Evolutionary conservation across 1,140 invertebrate species (phyloP), one percentile per base, ranked within the genome.

Genomic region (Dolichoris vasculosae): DNA sequence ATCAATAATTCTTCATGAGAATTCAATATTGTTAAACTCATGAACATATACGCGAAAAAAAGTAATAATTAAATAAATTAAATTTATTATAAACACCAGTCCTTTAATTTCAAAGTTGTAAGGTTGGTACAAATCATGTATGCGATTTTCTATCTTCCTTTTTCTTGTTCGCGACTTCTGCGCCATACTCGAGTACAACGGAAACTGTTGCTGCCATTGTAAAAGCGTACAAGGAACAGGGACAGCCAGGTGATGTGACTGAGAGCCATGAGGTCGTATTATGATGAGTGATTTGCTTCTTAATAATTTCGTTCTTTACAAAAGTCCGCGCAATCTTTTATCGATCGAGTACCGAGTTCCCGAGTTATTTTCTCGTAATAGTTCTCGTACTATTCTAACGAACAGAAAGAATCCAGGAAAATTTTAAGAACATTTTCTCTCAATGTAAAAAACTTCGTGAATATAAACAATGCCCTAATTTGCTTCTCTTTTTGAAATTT

Each of bases 151-250:
- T 43, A 43, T 43, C 40, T 26, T 73, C 69, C 20, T 73, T n/a
- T 73, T 73, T 43, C 69, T 73, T n/a, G n/a, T 17, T 73, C 0
- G 69, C 69, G 69, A 73, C 69, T 73, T 73, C 69, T 40, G 69
- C 69, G 69, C 69, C 69, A 73, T 73, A 23, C 69, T 32, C 38
- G 69, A 43, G 23, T 43, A 17, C 23, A 43, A 73, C 38, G 23
- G 69, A 73, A 73, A 43, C 69, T 73, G 20, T 26, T 73, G 30
- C 38, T 73, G 23, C 23, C 32, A 32, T 43, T 43, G 40, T 43
- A 71, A 38, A 40, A 26, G 6, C 15, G 26, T 26, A 67, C 30
- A 67, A 40, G 67, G 23, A 59, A 59, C 23, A 59, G 55, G 55
- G 23, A 59, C 55, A 59, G 55, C 4, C 23, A 59, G 23, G 4